Conservation (phyloP, 2,888 invertebrate species). For the Cephus rjabovi region DNA sequence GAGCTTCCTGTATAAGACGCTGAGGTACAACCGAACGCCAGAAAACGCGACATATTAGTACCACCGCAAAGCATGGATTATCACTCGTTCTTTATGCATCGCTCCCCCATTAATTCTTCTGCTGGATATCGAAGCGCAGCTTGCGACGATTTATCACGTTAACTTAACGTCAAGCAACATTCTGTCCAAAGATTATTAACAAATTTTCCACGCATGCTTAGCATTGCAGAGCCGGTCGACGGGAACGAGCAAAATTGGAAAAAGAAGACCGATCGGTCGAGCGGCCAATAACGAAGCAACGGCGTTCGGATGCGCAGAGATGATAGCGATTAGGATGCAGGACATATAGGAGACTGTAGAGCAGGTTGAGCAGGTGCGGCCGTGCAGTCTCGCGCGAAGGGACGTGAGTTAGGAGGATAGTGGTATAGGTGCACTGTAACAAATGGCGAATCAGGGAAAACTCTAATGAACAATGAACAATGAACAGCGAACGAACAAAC, state of each 20-base stretch:
- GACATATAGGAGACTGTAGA: too few species aligned
- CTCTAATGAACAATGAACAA: neutral
- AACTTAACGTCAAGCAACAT: neutral
- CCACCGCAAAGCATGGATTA: constrained; percentile 22
- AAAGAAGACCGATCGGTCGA: neutral
- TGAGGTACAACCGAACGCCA: constrained; percentile 46
- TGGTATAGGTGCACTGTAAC: neutral
- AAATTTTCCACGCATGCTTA: neutral
- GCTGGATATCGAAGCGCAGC: neutral
- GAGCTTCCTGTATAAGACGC: constrained; percentile 82
- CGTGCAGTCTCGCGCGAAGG: neutral
- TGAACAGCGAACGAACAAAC: too few species aligned
- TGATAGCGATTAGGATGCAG: neutral
- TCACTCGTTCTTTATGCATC: neutral
- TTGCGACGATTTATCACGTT: neutral
- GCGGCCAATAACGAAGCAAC: neutral
- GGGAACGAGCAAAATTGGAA: neutral
- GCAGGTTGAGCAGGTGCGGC: neutral
- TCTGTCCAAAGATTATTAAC: neutral
- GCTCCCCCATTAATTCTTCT: neutral
- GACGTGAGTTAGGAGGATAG: neutral
- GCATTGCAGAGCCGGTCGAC: neutral
- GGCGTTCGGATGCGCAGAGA: neutral
- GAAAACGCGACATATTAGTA: constrained; percentile 50
- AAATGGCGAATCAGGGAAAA: neutral